Evolutionary conservation across 2,797 vertebrate species (phyloP).

Genomic region (Periparus ater): DNA sequence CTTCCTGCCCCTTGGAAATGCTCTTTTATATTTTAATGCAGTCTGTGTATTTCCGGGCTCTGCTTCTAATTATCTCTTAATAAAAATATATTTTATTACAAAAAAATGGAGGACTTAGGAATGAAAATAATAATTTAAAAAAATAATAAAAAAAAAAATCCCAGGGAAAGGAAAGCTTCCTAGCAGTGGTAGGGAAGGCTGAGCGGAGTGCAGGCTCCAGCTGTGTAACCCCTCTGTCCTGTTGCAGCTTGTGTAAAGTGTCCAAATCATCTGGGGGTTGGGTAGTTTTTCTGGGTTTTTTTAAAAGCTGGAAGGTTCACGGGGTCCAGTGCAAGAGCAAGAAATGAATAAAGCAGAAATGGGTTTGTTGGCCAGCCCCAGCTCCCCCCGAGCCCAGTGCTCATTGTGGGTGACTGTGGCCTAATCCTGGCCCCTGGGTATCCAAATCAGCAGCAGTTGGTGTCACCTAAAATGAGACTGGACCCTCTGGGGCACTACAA

Average conservation of each 20-base stretch:
- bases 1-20: conserved; percentile 65
- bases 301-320: background rate
- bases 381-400: background rate
- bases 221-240: conserved; percentile 56
- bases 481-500: conserved; percentile 12
- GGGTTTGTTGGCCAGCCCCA: conserved; percentile 24
- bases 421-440: conserved; percentile 6
- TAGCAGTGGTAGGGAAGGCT: conserved; percentile 54
- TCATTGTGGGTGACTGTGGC: background rate
- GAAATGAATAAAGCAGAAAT: conserved; percentile 20
- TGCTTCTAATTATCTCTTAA: conserved; percentile 78
- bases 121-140: conserved; percentile 34
- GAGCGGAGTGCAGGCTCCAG: conserved; percentile 58
- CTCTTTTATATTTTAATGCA: conserved; percentile 76
- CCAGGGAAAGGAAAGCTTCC: background rate
- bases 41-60: conserved; percentile 77
- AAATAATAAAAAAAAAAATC: background rate
- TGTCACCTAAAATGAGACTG: conserved; percentile 27
- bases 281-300: background rate
- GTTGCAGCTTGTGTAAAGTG: conserved; percentile 51
- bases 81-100: conserved; percentile 80
- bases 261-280: background rate
- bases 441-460: conserved; percentile 15
- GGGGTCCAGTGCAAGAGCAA: conserved; percentile 58
- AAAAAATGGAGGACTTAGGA: conserved; percentile 68